Percentiles rank a stretch among this genome's conserved stretches.
Conservation (phyloP, 2,113 vertebrate species). For the Fregata magnificens region DNA sequence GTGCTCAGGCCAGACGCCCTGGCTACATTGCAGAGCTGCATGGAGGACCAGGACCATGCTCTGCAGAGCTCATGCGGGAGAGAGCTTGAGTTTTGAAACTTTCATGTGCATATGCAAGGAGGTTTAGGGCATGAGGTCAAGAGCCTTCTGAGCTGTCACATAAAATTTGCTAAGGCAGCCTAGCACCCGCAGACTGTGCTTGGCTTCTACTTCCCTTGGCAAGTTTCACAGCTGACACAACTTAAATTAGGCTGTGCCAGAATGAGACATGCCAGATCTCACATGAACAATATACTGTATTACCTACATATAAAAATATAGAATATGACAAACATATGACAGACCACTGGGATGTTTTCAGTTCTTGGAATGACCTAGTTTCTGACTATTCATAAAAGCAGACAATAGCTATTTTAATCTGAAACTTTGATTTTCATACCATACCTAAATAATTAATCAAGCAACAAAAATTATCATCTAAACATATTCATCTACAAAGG, state of each 20-base stretch:
- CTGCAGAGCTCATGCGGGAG: fast-evolving
- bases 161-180: background rate
- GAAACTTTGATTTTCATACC: background rate
- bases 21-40: background rate
- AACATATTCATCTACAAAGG: background rate
- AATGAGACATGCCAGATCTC: background rate
- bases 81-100: background rate
- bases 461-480: background rate
- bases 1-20: fast-evolving
- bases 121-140: background rate
- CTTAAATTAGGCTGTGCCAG: background rate
- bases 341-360: background rate
- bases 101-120: background rate
- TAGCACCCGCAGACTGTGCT: background rate
- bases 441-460: background rate
- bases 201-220: background rate
- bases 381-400: background rate
- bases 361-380: slow-evolving; percentile 20
- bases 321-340: background rate
- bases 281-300: background rate
- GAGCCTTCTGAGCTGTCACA: background rate
- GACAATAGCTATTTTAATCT: background rate
- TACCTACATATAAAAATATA: background rate
- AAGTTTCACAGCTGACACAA: slow-evolving; percentile 2
- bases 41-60: fast-evolving